phyloP scores from a whole-genome alignment of 1,140 invertebrate species.

The Papilio polyxenes region DNA sequence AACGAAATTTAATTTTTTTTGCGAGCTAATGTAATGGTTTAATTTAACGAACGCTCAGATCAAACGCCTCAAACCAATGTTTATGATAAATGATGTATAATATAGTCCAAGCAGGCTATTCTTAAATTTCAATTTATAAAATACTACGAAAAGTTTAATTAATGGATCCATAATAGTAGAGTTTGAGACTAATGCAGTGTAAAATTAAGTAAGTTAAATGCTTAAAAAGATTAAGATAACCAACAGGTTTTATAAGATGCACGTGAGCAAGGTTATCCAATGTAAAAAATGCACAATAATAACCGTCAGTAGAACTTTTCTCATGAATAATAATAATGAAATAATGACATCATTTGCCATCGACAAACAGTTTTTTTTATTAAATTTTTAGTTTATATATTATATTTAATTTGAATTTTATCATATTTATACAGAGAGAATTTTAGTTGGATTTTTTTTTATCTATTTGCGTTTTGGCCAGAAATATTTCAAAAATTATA shows the following conservation, averaged over 20 bases:
- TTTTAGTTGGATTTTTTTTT: too few species aligned
- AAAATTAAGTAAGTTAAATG: constrained; percentile 5
- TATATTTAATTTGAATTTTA: neutral
- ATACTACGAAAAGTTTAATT: constrained; percentile 48
- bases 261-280: neutral
- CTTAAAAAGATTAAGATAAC: neutral
- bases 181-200: neutral
- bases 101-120: constrained; percentile 40
- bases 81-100: constrained; percentile 45
- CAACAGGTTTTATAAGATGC: neutral
- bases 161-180: constrained; percentile 23
- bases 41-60: constrained; percentile 53
- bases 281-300: neutral
- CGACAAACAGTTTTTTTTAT: neutral
- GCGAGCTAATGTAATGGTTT: constrained; percentile 39
- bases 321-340: neutral
- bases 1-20: constrained; percentile 13
- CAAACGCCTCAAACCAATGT: constrained; percentile 41
- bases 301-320: neutral
- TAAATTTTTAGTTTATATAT: neutral
- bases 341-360: neutral
- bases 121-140: constrained; percentile 53
- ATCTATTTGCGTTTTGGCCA: too few species aligned
- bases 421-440: too few species aligned
- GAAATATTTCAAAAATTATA: too few species aligned